Conservation (phyloP, 2,888 invertebrate genomes). For the Tricholauxania praeusta region DNA sequence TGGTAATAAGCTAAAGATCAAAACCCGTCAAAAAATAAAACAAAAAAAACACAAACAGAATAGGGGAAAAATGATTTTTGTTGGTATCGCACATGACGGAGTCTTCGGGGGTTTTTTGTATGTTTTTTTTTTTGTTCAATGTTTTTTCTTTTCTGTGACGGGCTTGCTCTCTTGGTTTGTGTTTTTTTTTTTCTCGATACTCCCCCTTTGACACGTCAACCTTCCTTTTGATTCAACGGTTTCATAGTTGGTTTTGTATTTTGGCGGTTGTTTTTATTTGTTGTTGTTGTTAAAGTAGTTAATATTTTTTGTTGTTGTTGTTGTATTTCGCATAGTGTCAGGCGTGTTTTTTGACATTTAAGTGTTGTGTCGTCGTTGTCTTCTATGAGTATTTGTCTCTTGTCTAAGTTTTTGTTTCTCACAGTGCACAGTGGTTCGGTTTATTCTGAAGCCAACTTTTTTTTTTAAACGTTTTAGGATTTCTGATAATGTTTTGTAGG, state of each 20-base stretch:
- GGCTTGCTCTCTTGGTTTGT: constrained; percentile 15
- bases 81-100: not conserved
- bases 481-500: no score
- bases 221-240: not conserved
- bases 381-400: constrained; percentile 51
- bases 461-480: no score
- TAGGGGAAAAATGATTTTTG: not conserved
- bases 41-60: not conserved
- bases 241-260: constrained; percentile 9
- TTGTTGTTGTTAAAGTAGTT: constrained; percentile 41
- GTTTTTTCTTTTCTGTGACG: constrained; percentile 30
- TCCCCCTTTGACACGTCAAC: not conserved
- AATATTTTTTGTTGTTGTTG: constrained; percentile 1
- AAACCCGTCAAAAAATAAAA: constrained; percentile 45
- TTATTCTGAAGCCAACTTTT: no score
- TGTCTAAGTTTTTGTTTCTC: constrained; percentile 40
- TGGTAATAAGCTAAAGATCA: constrained; percentile 65
- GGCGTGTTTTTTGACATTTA: constrained; percentile 9
- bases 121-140: constrained; percentile 23
- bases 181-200: constrained; percentile 5
- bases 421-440: no score
- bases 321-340: no score
- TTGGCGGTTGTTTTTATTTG: constrained; percentile 9
- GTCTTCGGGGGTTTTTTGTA: not conserved
- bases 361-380: constrained; percentile 44